Evolutionary conservation across 2,113 vertebrate genomes (phyloP), one percentile per base, ranked within the genome.

Genomic region (Ranitomeya variabilis): DNA sequence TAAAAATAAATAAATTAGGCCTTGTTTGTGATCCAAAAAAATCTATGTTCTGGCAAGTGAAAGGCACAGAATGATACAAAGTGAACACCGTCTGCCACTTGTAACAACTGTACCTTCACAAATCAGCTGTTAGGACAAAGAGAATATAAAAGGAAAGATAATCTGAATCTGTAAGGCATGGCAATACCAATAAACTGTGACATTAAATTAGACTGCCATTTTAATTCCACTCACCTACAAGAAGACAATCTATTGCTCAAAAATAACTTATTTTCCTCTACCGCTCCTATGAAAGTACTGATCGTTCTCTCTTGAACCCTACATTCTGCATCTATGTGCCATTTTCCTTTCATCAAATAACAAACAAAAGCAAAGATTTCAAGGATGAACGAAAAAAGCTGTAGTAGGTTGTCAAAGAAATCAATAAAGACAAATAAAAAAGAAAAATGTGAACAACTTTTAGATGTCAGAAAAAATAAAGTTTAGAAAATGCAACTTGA

Each of bases 321-420:
- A 52, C 77, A 21, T 87, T 87, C 77, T 80, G 23, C 64, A 71
- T 80, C 86, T 87, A 81, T 73, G 64, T 87, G 86, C 26, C 64
- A 81, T 87, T 87, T 80, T 87, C 86, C 64, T 78, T 87, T 81
- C 52, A 81, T 81, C 62, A 81, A 87, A 87, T 81, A 87, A 76
- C 73, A 76, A 76, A 87, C 66, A 82, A 81, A 60, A 13, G 78
- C 54, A 59, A 45, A 78, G 78, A 81, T 87, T 87, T 87, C 79
- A 82, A 82, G 86, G 64, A 82, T 87, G 86, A 73, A 82, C 31
- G 23, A 82, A 82, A 80, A 66, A 51, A 57, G 86, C 86, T 60
- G 67, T 80, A 26, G 19, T 86, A 23, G 73, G 26, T 66, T 66
- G 85, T 79, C 85, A 86, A 87, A 81, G 64, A 87, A 87, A 81